Conservation (phyloP, 2,113 vertebrate species). For the Budorcas taxicolor region DNA sequence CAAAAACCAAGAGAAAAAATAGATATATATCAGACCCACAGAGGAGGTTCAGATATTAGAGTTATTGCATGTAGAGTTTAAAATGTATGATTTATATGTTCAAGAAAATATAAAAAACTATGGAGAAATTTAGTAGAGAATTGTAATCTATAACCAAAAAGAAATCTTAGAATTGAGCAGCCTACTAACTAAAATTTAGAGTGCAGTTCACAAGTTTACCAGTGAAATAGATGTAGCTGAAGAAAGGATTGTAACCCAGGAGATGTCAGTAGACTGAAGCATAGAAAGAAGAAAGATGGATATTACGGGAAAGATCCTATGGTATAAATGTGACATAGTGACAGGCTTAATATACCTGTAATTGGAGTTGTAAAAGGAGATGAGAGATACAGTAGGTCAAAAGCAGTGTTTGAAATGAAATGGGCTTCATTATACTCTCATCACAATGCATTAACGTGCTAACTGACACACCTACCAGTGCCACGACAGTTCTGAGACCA, state of each 20-base stretch:
- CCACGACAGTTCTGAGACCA: not conserved
- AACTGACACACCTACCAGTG: not conserved
- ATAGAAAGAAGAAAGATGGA: not conserved
- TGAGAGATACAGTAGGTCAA: not conserved
- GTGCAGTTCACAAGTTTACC: not conserved
- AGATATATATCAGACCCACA: not conserved
- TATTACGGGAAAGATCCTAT: not conserved
- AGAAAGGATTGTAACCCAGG: not conserved
- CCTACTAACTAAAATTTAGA: not conserved
- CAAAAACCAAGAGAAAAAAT: not conserved
- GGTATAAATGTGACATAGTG: not conserved
- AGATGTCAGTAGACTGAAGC: not conserved
- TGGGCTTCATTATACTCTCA: not conserved
- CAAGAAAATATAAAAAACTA: not conserved
- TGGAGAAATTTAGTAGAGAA: not conserved
- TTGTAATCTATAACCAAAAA: not conserved
- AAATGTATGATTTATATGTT: not conserved
- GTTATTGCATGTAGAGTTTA: not conserved
- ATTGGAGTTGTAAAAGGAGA: not conserved
- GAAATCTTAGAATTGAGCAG: not conserved
- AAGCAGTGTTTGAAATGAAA: not conserved
- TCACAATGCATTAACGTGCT: not conserved
- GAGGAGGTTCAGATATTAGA: not conserved
- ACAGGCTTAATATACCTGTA: not conserved
- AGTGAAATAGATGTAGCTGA: not conserved